A percentile compares a stretch with the other conserved stretches of the same genome.
These are phyloP conservation scores for Tokudaia muenninki DNA, from an alignment of 2,797 vertebrate species.

Conservation along the genomic window DNA sequence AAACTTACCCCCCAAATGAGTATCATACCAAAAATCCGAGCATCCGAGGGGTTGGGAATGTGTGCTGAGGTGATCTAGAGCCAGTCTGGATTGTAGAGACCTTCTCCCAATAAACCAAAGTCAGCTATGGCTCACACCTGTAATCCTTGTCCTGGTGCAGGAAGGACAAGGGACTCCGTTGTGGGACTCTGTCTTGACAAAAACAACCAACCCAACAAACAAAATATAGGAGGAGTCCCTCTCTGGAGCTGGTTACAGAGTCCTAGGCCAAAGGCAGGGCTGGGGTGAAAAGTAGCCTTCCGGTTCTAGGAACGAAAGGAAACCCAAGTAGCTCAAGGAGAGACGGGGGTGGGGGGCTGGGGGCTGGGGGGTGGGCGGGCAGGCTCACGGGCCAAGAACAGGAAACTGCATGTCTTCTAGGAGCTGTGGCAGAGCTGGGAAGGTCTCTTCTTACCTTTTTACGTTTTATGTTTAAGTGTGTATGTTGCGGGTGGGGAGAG, in stretches of 20 bases:
- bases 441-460: background rate
- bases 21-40: too few relatives aligned
- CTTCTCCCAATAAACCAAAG: background rate
- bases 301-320: background rate
- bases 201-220: background rate
- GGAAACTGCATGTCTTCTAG: background rate
- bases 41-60: too few relatives aligned
- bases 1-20: background rate
- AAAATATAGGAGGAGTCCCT: background rate
- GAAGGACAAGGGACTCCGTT: background rate
- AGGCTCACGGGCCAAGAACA: background rate
- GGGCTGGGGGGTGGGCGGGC: background rate
- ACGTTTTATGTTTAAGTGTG: background rate
- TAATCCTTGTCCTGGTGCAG: background rate
- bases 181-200: background rate
- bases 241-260: background rate
- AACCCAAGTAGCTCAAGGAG: background rate
- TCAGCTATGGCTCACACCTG: background rate
- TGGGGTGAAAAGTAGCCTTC: background rate
- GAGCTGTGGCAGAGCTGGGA: background rate
- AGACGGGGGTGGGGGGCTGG: background rate
- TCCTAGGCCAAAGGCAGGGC: background rate
- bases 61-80: background rate
- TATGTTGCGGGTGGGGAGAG: too few relatives aligned
- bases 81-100: background rate